Evolutionary conservation across 2,888 invertebrate genomes (phyloP).

Genomic region (Frankliniella intonsa): DNA sequence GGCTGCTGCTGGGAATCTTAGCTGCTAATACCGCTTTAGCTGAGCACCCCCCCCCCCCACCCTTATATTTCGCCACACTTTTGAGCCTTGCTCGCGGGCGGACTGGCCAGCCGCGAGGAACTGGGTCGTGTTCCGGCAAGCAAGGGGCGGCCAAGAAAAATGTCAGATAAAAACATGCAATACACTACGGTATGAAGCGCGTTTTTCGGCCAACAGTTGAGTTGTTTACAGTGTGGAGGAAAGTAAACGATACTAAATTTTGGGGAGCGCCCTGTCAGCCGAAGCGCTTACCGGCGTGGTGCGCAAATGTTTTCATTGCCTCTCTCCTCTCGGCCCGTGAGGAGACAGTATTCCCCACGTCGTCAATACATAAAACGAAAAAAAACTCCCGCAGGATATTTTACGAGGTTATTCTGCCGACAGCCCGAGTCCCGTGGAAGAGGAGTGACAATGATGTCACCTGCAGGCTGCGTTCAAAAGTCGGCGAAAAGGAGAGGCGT

Average conservation of each 20-base stretch:
- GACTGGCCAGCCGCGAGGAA: too few relatives aligned
- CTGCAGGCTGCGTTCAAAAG: not conserved
- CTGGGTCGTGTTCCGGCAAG: too few relatives aligned
- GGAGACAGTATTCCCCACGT: not conserved
- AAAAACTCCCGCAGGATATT: not conserved
- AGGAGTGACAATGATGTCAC: conserved; percentile 12
- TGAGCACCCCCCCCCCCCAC: too few relatives aligned
- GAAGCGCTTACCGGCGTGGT: not conserved
- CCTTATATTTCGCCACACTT: too few relatives aligned
- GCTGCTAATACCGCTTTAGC: too few relatives aligned
- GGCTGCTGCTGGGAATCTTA: too few relatives aligned
- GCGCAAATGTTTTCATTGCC: not conserved
- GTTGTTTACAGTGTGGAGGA: not conserved
- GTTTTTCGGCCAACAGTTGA: too few relatives aligned
- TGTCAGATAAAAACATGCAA: too few relatives aligned
- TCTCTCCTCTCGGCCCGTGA: not conserved
- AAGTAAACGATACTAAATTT: not conserved
- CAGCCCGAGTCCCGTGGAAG: not conserved
- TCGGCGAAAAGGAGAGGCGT: too few relatives aligned
- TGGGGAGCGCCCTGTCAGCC: not conserved
- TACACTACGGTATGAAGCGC: too few relatives aligned
- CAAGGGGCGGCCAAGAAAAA: too few relatives aligned
- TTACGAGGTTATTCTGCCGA: not conserved
- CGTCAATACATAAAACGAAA: not conserved
- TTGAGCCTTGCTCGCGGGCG: too few relatives aligned